Percentiles rank a stretch among this genome's conserved stretches.
phyloP scores from a whole-genome alignment of 2,113 vertebrate species.

The Hemiprocne comata region DNA sequence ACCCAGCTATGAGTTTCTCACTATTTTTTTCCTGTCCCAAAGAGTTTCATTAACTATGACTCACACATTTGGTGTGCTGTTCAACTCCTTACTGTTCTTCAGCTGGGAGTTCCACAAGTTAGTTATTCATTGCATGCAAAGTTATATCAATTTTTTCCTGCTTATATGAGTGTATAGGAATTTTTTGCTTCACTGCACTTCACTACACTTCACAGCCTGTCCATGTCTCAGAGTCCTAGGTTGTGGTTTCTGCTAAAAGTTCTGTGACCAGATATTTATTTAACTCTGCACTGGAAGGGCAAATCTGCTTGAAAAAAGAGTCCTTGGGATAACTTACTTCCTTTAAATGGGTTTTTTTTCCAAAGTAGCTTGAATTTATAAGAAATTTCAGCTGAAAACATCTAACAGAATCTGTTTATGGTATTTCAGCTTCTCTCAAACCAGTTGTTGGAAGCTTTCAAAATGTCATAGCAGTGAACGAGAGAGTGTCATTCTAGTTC shows the following conservation, averaged over 20 bases:
- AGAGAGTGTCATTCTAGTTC: not conserved
- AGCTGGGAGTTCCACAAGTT: not conserved
- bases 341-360: not conserved
- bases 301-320: not conserved
- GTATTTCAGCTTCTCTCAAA: not conserved
- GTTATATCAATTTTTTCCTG: not conserved
- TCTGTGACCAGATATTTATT: not conserved
- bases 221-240: not conserved
- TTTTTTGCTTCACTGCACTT: not conserved
- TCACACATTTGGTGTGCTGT: not conserved
- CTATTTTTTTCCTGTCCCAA: not conserved
- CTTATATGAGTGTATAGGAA: not conserved
- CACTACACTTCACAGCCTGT: too few relatives aligned
- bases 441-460: not conserved
- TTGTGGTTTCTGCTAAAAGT: not conserved
- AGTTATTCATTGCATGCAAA: not conserved
- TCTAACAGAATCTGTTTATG: accelerated
- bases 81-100: not conserved
- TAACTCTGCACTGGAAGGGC: not conserved
- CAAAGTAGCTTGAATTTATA: not conserved
- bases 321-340: not conserved
- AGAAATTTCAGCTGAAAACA: not conserved
- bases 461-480: not conserved
- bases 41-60: not conserved
- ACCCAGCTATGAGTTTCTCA: not conserved